Evolutionary conservation across 2,113 vertebrate genomes (phyloP), one percentile per base, ranked within the genome.

Genomic region (Gallinago jamesoni): DNA sequence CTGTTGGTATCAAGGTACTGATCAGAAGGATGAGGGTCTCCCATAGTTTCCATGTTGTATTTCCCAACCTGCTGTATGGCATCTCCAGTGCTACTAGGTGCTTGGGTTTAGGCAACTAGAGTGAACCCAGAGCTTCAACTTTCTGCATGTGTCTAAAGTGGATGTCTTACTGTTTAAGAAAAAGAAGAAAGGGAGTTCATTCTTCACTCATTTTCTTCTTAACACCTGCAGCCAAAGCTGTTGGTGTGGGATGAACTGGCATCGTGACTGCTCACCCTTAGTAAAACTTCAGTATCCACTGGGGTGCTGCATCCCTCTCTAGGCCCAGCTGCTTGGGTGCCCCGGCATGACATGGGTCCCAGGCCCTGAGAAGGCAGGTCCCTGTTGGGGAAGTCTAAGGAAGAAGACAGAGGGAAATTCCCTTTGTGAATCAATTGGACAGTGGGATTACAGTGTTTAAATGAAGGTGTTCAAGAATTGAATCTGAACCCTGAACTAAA

Each of bases 31-130:
- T 53, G 60, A 93, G 20, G 10, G 7, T 84, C 52, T 91, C 9
- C 48, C 0, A 0, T 37, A 28, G 14, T 35, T 85, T 73, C 16
- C 5, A 0, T 19, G 14, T 68, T 50, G 2, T 35, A 43, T 62
- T 14, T 86, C 63, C 12, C 14, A 53, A 11, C 6, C 50, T 80
- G 24, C 19, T 0, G 0, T n/a, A 0, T 39, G 57, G 23, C 30
- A 73, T 35, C 14, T 73, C 27, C 45, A 76, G 62, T 43, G 30
- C 21, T 64, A 52, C 13, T 30, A 33, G 20, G 10, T 59, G 13
- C 24, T 13, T 59, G 33, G 7, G 3, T 1, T 78, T 84, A 39
- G 78, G 57, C 19, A 87, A 28, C 13, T 39, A 27, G n/a, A 62
- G 12, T n/a, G 25, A 84, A 78, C 14, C 2, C 20, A 33, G 37